Percentiles rank a stretch among this genome's conserved stretches.
Conservation (phyloP, 1,140 invertebrate genomes). For the Helicoverpa armigera region DNA sequence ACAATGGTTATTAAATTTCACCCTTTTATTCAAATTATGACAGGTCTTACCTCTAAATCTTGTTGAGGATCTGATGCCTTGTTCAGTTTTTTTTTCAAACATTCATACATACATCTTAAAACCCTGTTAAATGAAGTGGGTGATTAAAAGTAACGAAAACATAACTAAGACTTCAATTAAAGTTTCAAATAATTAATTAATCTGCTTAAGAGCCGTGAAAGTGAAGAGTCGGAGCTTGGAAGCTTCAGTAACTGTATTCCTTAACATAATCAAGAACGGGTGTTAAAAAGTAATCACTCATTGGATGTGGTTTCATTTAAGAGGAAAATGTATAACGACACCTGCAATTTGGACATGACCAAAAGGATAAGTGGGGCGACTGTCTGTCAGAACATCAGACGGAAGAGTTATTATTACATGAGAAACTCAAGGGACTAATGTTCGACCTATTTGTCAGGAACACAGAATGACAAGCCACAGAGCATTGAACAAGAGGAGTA, state of each 20-base stretch:
- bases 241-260: not conserved
- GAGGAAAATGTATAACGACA: slow-evolving; percentile 23
- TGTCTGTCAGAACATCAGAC: slow-evolving; percentile 14
- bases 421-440: not conserved
- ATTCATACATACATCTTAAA: not conserved
- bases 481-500: not conserved
- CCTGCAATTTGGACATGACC: slow-evolving; percentile 15
- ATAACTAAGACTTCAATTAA: too few species aligned
- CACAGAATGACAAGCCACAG: not conserved
- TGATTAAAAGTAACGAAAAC: too few species aligned
- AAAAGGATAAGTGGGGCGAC: slow-evolving; percentile 12
- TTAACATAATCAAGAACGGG: not conserved
- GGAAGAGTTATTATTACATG: not conserved
- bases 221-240: not conserved
- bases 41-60: slow-evolving; percentile 9
- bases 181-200: too few species aligned
- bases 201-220: too few species aligned
- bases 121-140: not conserved
- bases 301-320: not conserved
- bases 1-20: slow-evolving; percentile 44
- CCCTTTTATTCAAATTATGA: slow-evolving; percentile 30
- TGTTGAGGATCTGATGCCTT: not conserved
- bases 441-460: slow-evolving; percentile 19
- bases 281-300: slow-evolving; percentile 1
- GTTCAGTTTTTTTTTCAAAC: slow-evolving; percentile 5